Evolutionary conservation across 2,113 vertebrate species (phyloP).

Genomic region (Caranx melampygus): DNA sequence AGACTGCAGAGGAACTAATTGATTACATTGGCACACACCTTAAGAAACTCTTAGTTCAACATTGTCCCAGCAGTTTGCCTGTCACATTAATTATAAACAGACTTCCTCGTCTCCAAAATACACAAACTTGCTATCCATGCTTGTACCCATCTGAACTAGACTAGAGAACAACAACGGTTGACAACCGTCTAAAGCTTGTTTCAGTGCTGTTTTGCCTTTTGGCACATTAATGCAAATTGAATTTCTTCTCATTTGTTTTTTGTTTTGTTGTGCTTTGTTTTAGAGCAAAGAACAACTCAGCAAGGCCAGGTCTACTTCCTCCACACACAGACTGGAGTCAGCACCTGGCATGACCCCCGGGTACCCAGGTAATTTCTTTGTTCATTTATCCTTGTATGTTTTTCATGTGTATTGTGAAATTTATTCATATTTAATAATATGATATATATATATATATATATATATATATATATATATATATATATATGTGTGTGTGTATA

Average conservation of each 20-base stretch:
- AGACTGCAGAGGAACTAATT: constrained; percentile 60
- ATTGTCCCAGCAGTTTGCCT: constrained; percentile 52
- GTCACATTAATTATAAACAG: constrained; percentile 67
- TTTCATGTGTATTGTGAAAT: background rate
- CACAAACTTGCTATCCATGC: constrained; percentile 35
- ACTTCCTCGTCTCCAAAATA: constrained; percentile 45
- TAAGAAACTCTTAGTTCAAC: constrained; percentile 53
- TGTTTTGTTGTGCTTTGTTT: constrained; percentile 28
- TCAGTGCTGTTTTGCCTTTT: constrained; percentile 11
- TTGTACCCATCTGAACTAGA: constrained; percentile 30
- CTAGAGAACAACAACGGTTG: constrained; percentile 1
- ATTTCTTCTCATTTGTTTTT: constrained; percentile 14
- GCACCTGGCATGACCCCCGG: constrained; percentile 96
- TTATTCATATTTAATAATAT: too few relatives aligned
- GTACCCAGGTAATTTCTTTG: constrained; percentile 88
- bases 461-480: too few relatives aligned
- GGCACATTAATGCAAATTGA: background rate
- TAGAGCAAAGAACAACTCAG: constrained; percentile 97
- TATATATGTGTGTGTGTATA: too few relatives aligned
- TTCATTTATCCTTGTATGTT: background rate
- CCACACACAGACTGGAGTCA: constrained; percentile 96
- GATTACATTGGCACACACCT: constrained; percentile 57
- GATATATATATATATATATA: background rate
- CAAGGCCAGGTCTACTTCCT: constrained; percentile 98
- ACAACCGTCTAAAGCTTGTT: constrained; percentile 6